Conservation (phyloP, 2,888 invertebrate genomes). For the Aradus depressus region DNA sequence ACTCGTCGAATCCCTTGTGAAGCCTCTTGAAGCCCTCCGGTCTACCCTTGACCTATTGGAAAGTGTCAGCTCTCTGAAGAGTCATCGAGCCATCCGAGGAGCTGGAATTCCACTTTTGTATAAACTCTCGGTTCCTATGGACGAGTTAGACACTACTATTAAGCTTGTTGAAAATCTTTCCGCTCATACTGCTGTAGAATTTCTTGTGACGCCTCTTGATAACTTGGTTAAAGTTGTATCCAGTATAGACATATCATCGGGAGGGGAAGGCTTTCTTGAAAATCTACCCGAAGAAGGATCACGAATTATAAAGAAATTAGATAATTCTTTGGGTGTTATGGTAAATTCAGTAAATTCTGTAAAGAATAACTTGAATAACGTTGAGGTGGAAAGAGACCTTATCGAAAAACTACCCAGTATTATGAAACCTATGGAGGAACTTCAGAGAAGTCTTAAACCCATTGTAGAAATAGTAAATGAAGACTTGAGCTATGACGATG, state of each 20-base stretch:
- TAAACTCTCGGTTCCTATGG: slow-evolving; percentile 29
- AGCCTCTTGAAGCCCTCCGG: slow-evolving; percentile 28
- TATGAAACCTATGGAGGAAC: slow-evolving; percentile 27
- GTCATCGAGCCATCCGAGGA: slow-evolving; percentile 25
- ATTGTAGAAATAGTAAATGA: slow-evolving; percentile 17
- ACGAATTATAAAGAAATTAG: slow-evolving; percentile 26
- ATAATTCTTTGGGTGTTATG: slow-evolving; percentile 29
- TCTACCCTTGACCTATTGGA: slow-evolving; percentile 24
- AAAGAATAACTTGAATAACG: slow-evolving; percentile 25
- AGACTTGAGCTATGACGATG: slow-evolving; percentile 21
- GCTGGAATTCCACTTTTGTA: slow-evolving; percentile 28
- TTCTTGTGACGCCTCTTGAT: slow-evolving; percentile 29
- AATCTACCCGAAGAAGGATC: slow-evolving; percentile 27
- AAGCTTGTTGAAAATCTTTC: slow-evolving; percentile 31
- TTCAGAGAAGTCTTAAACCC: slow-evolving; percentile 26
- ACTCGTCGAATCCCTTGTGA: slow-evolving; percentile 25
- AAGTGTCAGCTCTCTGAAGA: slow-evolving; percentile 24
- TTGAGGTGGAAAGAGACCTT: slow-evolving; percentile 19
- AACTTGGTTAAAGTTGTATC: slow-evolving; percentile 26
- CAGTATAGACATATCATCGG: slow-evolving; percentile 25
- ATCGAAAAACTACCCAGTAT: slow-evolving; percentile 23
- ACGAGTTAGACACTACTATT: slow-evolving; percentile 31
- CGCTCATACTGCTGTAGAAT: slow-evolving; percentile 29
- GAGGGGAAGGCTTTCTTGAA: slow-evolving; percentile 28
- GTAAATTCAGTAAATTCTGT: slow-evolving; percentile 27